A percentile compares a stretch with the other conserved stretches of the same genome.
These are phyloP conservation scores for Tinea pellionella DNA, from an alignment of 2,888 invertebrate genomes.

Conservation along the genomic window DNA sequence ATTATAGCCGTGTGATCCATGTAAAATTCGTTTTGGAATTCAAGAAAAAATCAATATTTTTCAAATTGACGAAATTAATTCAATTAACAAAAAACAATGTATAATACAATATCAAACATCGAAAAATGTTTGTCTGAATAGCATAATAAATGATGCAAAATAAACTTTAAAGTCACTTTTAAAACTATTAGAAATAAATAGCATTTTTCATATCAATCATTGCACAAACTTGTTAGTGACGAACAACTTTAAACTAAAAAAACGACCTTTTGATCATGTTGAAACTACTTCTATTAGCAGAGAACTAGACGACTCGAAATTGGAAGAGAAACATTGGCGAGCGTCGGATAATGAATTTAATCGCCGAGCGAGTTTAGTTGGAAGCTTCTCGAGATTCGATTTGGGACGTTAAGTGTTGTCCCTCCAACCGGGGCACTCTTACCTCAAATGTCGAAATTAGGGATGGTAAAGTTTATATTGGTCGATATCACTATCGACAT, in stretches of 20 bases:
- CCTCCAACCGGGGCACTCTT: slow-evolving; percentile 15
- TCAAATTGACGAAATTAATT: background rate
- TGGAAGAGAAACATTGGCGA: slow-evolving; percentile 14
- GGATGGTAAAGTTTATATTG: slow-evolving; percentile 12
- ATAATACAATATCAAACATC: too few species aligned
- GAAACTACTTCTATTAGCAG: slow-evolving; percentile 4
- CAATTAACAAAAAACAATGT: too few species aligned
- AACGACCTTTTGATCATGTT: background rate
- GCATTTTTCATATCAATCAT: too few species aligned
- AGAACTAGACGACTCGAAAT: slow-evolving; percentile 6
- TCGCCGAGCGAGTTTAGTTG: slow-evolving; percentile 16
- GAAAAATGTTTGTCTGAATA: too few species aligned
- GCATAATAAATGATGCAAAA: too few species aligned
- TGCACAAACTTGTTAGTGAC: background rate
- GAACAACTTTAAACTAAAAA: background rate
- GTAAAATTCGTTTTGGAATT: slow-evolving; percentile 20
- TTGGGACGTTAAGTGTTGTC: slow-evolving; percentile 20
- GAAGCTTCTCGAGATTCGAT: slow-evolving; percentile 19
- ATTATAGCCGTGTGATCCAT: slow-evolving; percentile 50
- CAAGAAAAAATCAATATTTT: background rate
- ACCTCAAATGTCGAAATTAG: slow-evolving; percentile 15
- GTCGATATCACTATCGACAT: background rate
- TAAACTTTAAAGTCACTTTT: too few species aligned
- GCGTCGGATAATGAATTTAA: slow-evolving; percentile 17
- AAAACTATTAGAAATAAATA: too few species aligned